phyloP scores from a whole-genome alignment of 2,113 vertebrate species.

The Chinchilla lanigera region DNA sequence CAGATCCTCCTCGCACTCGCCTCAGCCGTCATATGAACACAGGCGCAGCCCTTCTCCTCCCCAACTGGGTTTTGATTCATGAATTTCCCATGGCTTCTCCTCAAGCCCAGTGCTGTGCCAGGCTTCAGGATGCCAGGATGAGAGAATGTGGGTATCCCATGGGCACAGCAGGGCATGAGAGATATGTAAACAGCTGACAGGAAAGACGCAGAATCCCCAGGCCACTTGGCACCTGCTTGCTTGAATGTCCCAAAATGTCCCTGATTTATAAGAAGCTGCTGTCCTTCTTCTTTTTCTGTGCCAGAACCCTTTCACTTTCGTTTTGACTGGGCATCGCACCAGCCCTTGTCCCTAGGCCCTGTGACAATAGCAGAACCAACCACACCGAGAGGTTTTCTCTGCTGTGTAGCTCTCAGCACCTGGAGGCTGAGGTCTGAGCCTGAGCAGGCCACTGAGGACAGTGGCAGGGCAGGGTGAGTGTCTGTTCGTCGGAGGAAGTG shows the following conservation, averaged over 20 bases:
- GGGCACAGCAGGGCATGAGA: neutral
- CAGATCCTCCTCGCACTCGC: neutral
- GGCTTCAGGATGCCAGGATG: neutral
- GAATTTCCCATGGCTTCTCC: neutral
- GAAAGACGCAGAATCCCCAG: neutral
- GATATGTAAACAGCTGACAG: neutral
- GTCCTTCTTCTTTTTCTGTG: neutral
- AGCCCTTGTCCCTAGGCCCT: neutral
- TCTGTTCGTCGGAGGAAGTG: neutral
- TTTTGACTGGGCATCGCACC: neutral
- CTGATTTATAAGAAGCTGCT: neutral
- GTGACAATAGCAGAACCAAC: accelerated
- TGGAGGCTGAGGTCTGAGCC: neutral
- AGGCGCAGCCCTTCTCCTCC: neutral
- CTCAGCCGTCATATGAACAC: neutral
- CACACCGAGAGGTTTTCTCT: neutral
- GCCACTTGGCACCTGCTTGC: neutral
- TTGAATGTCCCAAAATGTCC: neutral
- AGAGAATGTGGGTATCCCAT: neutral
- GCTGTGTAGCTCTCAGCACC: neutral
- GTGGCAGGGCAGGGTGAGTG: neutral
- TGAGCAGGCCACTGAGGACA: neutral
- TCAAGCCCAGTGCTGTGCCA: neutral
- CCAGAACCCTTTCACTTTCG: constrained; percentile 26
- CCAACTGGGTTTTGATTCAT: neutral